Percentiles rank a stretch among this genome's conserved stretches.
Evolutionary conservation across 2,888 invertebrate species (phyloP).

Genomic region (Drosophila heteroneura): DNA sequence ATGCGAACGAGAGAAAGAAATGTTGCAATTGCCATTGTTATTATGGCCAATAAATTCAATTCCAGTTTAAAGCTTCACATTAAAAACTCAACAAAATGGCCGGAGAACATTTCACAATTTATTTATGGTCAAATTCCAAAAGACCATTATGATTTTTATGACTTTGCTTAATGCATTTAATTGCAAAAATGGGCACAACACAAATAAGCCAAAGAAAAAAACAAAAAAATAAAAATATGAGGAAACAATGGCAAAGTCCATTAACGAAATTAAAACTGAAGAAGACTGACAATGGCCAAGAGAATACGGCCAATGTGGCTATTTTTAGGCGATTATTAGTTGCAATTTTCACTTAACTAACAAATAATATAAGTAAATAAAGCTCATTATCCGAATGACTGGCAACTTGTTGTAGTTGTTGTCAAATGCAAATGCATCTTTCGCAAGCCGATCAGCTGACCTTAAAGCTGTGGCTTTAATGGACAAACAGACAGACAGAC

Average conservation of each 20-base stretch:
- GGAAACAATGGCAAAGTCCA: conserved; percentile 47
- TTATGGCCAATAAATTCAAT: conserved; percentile 31
- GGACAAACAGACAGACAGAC: background rate
- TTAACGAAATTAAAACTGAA: conserved; percentile 72
- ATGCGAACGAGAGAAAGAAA: conserved; percentile 32
- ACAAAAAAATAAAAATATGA: conserved; percentile 2
- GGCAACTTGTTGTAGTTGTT: background rate
- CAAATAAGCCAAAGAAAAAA: background rate
- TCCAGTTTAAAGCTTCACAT: conserved; percentile 56
- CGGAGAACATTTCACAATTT: conserved; percentile 32
- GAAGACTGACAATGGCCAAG: conserved; percentile 39
- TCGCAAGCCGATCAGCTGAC: conserved; percentile 3
- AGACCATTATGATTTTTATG: conserved; percentile 59
- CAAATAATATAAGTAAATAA: conserved; percentile 2
- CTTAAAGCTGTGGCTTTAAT: conserved; percentile 10
- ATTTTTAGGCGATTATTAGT: conserved; percentile 22
- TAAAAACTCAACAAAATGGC: conserved; percentile 41
- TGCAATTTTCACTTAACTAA: conserved; percentile 3
- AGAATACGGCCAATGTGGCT: conserved; percentile 43
- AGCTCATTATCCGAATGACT: conserved; percentile 8
- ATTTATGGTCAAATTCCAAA: conserved; percentile 33
- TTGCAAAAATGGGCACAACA: conserved; percentile 46
- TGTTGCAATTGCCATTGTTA: conserved; percentile 44
- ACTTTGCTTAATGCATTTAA: conserved; percentile 67
- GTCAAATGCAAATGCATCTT: conserved; percentile 35